These are phyloP conservation scores for Bellardia bayeri DNA, from an alignment of 2,888 invertebrate genomes.

Conservation along the genomic window DNA sequence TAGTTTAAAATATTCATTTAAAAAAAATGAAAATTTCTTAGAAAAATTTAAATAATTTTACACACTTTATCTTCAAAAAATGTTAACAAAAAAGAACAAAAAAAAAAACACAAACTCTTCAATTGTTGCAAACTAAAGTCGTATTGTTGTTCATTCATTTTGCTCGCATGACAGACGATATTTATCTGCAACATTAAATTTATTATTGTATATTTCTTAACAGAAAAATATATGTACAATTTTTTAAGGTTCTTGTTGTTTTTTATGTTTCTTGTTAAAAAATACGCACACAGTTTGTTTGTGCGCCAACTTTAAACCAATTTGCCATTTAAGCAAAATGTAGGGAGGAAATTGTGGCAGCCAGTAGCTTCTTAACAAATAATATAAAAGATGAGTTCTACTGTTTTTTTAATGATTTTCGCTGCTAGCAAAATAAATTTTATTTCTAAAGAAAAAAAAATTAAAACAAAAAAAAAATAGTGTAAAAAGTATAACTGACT, in stretches of 20 bases:
- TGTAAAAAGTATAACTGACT: neutral
- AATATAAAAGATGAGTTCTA: constrained; percentile 22
- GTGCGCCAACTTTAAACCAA: constrained; percentile 56
- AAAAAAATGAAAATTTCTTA: neutral
- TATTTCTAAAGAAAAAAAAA: constrained; percentile 25
- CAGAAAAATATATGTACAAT: constrained; percentile 38
- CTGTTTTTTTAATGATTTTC: constrained; percentile 44
- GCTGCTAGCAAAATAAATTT: constrained; percentile 34
- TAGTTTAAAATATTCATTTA: neutral
- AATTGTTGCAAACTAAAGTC: constrained; percentile 57
- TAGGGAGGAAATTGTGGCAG: constrained; percentile 32
- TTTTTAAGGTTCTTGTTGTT: constrained; percentile 61
- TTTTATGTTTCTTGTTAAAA: neutral
- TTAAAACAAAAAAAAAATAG: neutral
- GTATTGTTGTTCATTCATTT: constrained; percentile 65
- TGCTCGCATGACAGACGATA: constrained; percentile 78
- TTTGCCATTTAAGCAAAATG: constrained; percentile 63
- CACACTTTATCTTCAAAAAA: constrained; percentile 69
- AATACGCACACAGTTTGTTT: constrained; percentile 2
- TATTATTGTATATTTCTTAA: constrained; percentile 74
- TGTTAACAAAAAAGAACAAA: neutral
- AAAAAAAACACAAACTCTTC: constrained; percentile 48
- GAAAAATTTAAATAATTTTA: constrained; percentile 62
- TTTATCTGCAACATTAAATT: constrained; percentile 81
- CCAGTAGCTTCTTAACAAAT: neutral